These are phyloP conservation scores for Zootermopsis nevadensis DNA, from an alignment of 2,888 invertebrate genomes.

Conservation along the genomic window DNA sequence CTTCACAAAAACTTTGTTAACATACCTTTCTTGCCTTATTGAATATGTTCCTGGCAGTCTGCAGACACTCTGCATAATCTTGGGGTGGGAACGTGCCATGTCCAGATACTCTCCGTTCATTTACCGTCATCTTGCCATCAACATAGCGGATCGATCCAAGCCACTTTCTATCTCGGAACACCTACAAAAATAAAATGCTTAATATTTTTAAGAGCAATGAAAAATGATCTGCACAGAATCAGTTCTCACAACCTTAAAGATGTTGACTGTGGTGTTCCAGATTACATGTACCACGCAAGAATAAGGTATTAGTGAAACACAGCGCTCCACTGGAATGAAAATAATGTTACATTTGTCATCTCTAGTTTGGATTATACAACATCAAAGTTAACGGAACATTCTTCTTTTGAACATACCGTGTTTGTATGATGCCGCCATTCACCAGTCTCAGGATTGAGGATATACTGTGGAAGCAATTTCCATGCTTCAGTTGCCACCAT, in stretches of 20 bases:
- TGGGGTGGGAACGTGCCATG: conserved; percentile 80
- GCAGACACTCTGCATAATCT: conserved; percentile 80
- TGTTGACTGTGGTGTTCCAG: too few species aligned
- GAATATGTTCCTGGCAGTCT: conserved; percentile 82
- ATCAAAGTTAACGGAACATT: too few species aligned
- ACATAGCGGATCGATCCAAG: conserved; percentile 80
- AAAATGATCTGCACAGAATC: too few species aligned
- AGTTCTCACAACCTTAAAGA: too few species aligned
- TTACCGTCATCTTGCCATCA: conserved; percentile 79
- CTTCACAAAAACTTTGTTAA: not conserved
- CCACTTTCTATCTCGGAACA: conserved; percentile 85
- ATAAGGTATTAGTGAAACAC: too few species aligned
- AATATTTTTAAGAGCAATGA: not conserved
- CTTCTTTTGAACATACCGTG: conserved; percentile 62
- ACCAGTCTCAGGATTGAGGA: conserved; percentile 87
- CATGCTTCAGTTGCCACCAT: conserved; percentile 91
- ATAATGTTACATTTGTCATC: too few species aligned
- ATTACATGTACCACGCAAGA: too few species aligned
- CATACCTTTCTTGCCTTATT: conserved; percentile 75
- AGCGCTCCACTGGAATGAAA: too few species aligned
- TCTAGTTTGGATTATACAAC: too few species aligned
- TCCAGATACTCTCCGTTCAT: conserved; percentile 78
- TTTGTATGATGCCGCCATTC: conserved; percentile 90
- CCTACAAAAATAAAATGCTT: conserved; percentile 56
- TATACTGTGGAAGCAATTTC: conserved; percentile 79